Conservation (phyloP, 2,797 vertebrate species). For the Cyprinella venusta region DNA sequence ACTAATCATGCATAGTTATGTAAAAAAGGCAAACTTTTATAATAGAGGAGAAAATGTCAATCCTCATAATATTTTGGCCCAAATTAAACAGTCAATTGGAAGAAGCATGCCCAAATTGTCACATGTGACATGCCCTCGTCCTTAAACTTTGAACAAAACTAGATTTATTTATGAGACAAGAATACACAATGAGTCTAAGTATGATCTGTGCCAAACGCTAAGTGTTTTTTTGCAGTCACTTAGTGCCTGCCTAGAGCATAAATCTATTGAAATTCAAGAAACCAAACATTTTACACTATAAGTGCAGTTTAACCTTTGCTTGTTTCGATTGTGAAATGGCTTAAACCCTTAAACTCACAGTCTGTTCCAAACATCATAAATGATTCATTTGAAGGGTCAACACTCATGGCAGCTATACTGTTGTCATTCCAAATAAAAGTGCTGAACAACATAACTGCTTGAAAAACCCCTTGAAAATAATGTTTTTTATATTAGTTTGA, state of each 20-base stretch:
- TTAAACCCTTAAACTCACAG: conserved; percentile 12
- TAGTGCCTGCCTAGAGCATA: not conserved
- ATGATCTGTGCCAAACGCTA: not conserved
- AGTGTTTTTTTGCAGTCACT: not conserved
- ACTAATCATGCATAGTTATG: not conserved
- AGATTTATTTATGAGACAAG: not conserved
- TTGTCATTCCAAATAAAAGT: not conserved
- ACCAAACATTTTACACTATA: not conserved
- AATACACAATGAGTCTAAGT: not conserved
- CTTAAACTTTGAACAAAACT: not conserved
- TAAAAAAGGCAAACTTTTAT: not conserved
- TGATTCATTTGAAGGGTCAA: not conserved
- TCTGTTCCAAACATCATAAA: not conserved
- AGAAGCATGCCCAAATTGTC: not conserved
- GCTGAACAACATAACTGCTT: not conserved
- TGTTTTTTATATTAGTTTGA: not conserved
- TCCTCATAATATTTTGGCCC: not conserved
- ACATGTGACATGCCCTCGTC: not conserved
- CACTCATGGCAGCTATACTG: not conserved
- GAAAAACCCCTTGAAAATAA: not conserved
- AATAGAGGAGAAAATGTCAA: no score
- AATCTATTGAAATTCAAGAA: not conserved
- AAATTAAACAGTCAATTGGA: not conserved
- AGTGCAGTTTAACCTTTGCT: conserved; percentile 21
- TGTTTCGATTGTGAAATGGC: not conserved